These are phyloP conservation scores for Panthera uncia DNA, from an alignment of 2,113 vertebrate species.

Conservation along the genomic window DNA sequence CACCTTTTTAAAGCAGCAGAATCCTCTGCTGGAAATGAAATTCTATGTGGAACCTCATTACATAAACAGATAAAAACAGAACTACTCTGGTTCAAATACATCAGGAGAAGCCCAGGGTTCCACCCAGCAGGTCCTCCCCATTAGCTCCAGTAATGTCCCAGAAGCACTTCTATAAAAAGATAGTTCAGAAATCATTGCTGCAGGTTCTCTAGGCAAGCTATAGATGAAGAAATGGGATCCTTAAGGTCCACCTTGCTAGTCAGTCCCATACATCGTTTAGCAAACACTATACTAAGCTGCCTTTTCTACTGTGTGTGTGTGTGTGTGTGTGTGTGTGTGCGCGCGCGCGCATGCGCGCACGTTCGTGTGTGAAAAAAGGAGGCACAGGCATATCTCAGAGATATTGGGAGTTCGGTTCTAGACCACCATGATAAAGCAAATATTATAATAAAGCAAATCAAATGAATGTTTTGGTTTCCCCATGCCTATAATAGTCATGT, in stretches of 20 bases:
- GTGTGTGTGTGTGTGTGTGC: background rate
- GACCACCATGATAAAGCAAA: background rate
- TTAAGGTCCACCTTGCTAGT: background rate
- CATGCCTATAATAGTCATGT: background rate
- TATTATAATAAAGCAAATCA: background rate
- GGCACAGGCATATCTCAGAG: background rate
- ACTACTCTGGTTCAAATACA: background rate
- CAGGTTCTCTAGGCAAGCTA: background rate
- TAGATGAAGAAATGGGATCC: background rate
- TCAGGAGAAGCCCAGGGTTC: background rate
- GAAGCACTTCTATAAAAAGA: background rate
- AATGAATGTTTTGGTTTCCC: background rate
- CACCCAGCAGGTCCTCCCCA: background rate
- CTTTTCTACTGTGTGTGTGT: background rate
- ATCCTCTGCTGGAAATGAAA: background rate
- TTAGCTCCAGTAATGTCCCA: background rate
- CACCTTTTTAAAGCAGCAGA: background rate
- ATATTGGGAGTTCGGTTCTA: background rate
- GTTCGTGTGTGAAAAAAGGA: background rate
- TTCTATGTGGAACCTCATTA: background rate
- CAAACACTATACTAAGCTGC: background rate
- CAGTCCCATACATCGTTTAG: background rate
- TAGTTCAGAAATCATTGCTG: background rate
- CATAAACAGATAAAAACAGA: background rate
- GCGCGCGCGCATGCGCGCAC: rapidly evolving